These are phyloP conservation scores for Phoxinus dragarum DNA, from an alignment of 2,797 vertebrate genomes.

Conservation along the genomic window DNA sequence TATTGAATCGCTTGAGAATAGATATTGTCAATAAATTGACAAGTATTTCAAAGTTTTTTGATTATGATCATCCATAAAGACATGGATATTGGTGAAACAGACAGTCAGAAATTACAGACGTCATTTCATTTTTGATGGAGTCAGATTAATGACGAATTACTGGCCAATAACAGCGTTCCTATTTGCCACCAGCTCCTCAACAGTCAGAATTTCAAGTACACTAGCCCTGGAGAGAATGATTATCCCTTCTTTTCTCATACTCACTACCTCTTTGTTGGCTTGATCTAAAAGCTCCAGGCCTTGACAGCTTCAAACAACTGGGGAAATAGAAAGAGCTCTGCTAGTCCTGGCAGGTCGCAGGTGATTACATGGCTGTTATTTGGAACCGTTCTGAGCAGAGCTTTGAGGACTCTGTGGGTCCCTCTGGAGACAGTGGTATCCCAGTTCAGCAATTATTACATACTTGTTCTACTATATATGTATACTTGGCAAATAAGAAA, in stretches of 20 bases:
- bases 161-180: background rate
- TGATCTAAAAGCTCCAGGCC: constrained; percentile 1
- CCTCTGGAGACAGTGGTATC: constrained; percentile 25
- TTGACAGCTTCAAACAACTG: constrained; percentile 44
- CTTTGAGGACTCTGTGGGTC: background rate
- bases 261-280: constrained; percentile 7
- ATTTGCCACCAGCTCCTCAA: constrained; percentile 5
- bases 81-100: background rate
- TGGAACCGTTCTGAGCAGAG: constrained; percentile 40
- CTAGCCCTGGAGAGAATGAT: background rate
- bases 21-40: background rate
- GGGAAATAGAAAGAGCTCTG: constrained; percentile 35
- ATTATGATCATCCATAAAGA: background rate
- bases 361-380: constrained; percentile 54
- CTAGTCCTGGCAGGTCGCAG: constrained; percentile 35
- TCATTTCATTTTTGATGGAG: background rate
- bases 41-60: background rate
- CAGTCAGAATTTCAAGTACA: constrained; percentile 11
- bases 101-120: background rate
- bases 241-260: background rate
- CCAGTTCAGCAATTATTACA: constrained; percentile 29
- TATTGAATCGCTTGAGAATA: background rate
- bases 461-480: background rate
- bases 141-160: background rate
- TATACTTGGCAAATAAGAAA: no score